phyloP scores from a whole-genome alignment of 2,797 vertebrate genomes.

The Discoglossus pictus region DNA sequence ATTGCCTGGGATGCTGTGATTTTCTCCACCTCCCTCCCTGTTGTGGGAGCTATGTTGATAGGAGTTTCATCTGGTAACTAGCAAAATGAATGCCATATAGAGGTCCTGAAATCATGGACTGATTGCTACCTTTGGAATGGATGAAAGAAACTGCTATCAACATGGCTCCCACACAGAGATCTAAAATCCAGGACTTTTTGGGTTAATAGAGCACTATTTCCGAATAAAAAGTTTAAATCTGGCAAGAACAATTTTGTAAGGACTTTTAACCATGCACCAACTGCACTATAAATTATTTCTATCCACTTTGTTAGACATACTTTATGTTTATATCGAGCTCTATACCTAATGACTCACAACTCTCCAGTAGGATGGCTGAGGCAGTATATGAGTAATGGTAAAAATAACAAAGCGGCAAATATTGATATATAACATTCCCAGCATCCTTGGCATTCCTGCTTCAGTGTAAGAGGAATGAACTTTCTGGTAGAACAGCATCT shows the following conservation, averaged over 20 bases:
- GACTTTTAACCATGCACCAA: constrained; percentile 15
- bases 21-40: no score
- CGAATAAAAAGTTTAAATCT: constrained; percentile 36
- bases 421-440: constrained; percentile 26
- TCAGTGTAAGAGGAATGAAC: constrained; percentile 9
- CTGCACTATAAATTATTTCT: constrained; percentile 32
- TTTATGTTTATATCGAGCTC: constrained; percentile 34
- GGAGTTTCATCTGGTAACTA: no score
- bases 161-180: no score
- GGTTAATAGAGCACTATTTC: no score
- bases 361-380: constrained; percentile 24
- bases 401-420: constrained; percentile 40
- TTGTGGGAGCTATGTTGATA: no score
- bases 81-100: no score
- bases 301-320: constrained; percentile 29
- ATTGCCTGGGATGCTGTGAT: no score
- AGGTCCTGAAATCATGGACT: no score
- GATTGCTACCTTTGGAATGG: no score
- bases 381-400: constrained; percentile 23
- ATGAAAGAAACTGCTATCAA: no score
- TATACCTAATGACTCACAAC: constrained; percentile 8
- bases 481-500: background rate
- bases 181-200: no score
- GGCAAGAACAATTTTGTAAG: constrained; percentile 4
- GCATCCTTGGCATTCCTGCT: constrained; percentile 29